Percentiles rank a stretch among this genome's conserved stretches.
phyloP scores from a whole-genome alignment of 2,113 vertebrate species.

The Diphyllodes magnificus region DNA sequence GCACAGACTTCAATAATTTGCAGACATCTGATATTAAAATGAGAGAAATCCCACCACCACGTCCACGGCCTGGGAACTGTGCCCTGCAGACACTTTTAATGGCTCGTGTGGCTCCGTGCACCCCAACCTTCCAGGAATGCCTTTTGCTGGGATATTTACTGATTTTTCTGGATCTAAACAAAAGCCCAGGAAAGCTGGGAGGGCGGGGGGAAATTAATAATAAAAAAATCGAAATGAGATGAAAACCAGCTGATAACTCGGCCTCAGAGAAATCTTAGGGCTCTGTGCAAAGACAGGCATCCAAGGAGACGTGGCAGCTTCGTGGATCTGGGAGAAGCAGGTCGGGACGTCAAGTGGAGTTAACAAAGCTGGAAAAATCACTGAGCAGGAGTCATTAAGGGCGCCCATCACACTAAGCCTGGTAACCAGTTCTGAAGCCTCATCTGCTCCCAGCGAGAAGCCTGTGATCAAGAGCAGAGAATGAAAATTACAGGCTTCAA shows the following conservation, averaged over 20 bases:
- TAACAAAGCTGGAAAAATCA: background rate
- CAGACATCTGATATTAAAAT: slow-evolving; percentile 54
- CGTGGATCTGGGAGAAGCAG: background rate
- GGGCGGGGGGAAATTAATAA: rapidly evolving
- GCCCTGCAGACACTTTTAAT: slow-evolving; percentile 20
- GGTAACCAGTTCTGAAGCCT: background rate
- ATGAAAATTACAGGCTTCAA: background rate
- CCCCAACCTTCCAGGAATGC: background rate
- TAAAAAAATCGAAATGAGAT: background rate
- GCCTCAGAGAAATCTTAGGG: background rate
- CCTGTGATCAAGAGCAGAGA: background rate
- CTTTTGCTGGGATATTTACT: background rate
- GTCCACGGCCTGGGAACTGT: background rate
- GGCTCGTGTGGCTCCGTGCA: background rate
- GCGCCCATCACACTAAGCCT: background rate
- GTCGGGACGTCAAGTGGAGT: background rate
- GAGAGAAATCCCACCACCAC: slow-evolving; percentile 8
- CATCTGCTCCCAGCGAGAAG: background rate
- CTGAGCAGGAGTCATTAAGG: background rate
- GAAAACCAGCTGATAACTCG: background rate
- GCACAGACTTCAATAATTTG: slow-evolving; percentile 43
- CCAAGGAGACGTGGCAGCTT: background rate
- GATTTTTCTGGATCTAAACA: slow-evolving; percentile 9
- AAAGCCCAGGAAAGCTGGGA: background rate
- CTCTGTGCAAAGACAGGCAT: background rate